Evolutionary conservation across 2,888 invertebrate species (phyloP), one percentile per base, ranked within the genome.

Genomic region (Trichopria drosophilae): DNA sequence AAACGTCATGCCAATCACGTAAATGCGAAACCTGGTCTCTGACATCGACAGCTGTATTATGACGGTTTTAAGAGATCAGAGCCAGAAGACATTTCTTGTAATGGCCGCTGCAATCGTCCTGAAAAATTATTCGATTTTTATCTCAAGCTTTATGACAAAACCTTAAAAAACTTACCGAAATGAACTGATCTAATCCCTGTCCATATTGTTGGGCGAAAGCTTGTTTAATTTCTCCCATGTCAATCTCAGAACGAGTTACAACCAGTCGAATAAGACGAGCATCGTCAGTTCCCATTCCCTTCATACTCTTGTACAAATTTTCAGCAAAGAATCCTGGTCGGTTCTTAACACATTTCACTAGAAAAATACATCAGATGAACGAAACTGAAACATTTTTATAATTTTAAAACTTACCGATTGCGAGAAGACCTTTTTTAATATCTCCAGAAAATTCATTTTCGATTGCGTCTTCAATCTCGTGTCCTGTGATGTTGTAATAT

Each of bases 231-330:
- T 92, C 90, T 1, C 82, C 86, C 81, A 94, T 83, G 73, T 94
- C 94, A 48, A 91, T 80, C 81, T 93, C 90, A 67, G 83, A 84
- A 62, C 93, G 84, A 1, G 91, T 89, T 37, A 91, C 87, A 64
- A 93, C 82, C 49, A 94, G 79, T 66, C 94, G 85, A 63, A 94
- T 93, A 60, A 95, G 80, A 63, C 89, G 87, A 39, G 83, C 81
- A 73, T 95, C 94, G 68, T 91, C 88, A 4, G 94, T 95, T 53
- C 95, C 95, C 58, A 89, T 75, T 4, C 95, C 94, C 70, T 88
- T 88, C 91, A 95, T 92, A 44, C 90, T 86, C 69, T 89, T 86
- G 76, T 93, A 86, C 43, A 95, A 79, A 32, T 88, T 84, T 69
- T 90, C 87, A 0, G 94, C 94, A 77, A 93, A 94, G 80, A 87